phyloP scores from a whole-genome alignment of 2,888 invertebrate genomes.

The Nemotelus pantherinus region DNA sequence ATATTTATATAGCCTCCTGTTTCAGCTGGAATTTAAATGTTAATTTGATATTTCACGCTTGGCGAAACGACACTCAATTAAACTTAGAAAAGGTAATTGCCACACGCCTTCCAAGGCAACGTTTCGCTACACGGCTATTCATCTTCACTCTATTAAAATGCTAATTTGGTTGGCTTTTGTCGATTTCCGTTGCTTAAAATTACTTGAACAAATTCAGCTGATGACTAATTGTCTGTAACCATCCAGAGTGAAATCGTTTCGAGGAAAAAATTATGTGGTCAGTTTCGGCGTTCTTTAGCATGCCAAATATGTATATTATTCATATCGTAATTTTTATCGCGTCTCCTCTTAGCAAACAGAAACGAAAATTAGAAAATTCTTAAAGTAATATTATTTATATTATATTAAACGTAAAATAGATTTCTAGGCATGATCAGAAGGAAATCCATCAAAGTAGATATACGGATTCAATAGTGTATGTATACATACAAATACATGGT shows the following conservation, averaged over 20 bases:
- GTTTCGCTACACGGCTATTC: neutral
- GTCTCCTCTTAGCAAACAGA: too few species aligned
- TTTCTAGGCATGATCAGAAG: too few species aligned
- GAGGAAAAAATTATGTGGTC: constrained; percentile 7
- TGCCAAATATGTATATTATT: constrained; percentile 8
- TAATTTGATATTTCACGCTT: neutral
- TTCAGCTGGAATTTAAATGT: too few species aligned
- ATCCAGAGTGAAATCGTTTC: neutral
- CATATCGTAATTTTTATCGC: too few species aligned
- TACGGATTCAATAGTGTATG: too few species aligned
- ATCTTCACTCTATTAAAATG: constrained; percentile 30
- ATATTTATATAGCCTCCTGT: too few species aligned
- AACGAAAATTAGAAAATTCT: too few species aligned
- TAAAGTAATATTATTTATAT: too few species aligned
- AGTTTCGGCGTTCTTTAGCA: constrained; percentile 18
- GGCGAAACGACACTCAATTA: neutral
- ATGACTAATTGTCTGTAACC: constrained; percentile 16
- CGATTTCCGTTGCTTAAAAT: constrained; percentile 21
- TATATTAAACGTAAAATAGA: too few species aligned
- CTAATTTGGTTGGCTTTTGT: constrained; percentile 12
- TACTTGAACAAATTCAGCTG: constrained; percentile 7
- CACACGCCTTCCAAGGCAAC: neutral
- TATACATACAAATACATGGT: too few species aligned
- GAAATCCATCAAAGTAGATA: too few species aligned
- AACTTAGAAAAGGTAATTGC: neutral